These are phyloP conservation scores for Micromys minutus DNA, from an alignment of 2,113 vertebrate species.

Conservation along the genomic window DNA sequence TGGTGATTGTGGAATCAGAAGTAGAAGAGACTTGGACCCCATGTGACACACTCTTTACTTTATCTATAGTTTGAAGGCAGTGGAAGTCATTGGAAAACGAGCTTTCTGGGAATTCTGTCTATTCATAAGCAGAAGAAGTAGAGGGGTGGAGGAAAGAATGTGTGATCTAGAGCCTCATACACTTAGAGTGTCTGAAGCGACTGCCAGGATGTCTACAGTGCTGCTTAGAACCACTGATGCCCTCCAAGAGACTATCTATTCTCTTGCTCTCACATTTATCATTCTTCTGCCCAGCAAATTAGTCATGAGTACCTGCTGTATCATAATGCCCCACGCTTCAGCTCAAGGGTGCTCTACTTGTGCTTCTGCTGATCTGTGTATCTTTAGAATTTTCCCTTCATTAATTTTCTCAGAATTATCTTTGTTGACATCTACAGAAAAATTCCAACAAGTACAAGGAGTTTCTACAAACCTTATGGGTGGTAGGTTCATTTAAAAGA, in stretches of 20 bases:
- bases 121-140: not conserved
- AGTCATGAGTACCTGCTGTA: not conserved
- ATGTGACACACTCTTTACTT: not conserved
- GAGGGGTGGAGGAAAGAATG: not conserved
- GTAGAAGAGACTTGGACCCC: not conserved
- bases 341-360: not conserved
- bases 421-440: too few species aligned
- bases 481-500: not conserved
- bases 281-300: not conserved
- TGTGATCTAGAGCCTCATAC: not conserved
- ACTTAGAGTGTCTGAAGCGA: not conserved
- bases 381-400: not conserved
- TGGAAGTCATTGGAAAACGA: not conserved
- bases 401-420: not conserved
- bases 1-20: not conserved
- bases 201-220: too few species aligned
- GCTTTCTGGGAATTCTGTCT: not conserved
- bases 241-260: not conserved
- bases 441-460: not conserved
- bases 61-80: not conserved
- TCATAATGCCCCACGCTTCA: too few species aligned
- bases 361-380: not conserved
- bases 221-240: not conserved
- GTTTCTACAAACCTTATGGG: not conserved
- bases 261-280: not conserved